Evolutionary conservation across 2,888 invertebrate species (phyloP).

Genomic region (Crocallis elinguaria): DNA sequence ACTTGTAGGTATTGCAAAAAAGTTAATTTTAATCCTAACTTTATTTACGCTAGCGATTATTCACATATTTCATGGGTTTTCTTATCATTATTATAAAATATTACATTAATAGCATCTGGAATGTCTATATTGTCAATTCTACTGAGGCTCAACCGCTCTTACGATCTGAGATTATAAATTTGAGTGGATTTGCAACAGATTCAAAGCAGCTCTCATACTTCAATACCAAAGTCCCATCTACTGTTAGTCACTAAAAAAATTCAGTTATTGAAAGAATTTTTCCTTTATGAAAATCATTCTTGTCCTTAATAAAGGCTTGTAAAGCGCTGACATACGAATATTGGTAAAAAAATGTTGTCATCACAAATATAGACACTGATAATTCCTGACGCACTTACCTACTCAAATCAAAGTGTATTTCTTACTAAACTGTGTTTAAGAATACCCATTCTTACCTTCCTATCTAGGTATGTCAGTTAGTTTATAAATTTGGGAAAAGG

Average conservation of each 20-base stretch:
- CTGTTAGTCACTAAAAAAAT: background rate
- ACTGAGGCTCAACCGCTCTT: constrained; percentile 63
- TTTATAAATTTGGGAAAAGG: too few species aligned
- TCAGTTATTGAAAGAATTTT: background rate
- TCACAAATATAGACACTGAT: too few species aligned
- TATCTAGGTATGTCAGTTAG: too few species aligned
- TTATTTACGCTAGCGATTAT: constrained; percentile 62
- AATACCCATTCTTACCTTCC: too few species aligned
- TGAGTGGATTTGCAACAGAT: constrained; percentile 57
- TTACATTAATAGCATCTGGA: constrained; percentile 66
- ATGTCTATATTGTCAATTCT: constrained; percentile 81
- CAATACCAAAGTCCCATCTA: constrained; percentile 1
- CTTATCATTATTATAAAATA: constrained; percentile 66
- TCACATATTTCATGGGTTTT: constrained; percentile 61
- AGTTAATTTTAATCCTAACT: constrained; percentile 36
- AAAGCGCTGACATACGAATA: too few species aligned
- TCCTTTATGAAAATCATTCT: background rate
- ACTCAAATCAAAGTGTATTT: too few species aligned
- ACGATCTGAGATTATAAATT: constrained; percentile 56
- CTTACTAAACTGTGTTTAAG: too few species aligned
- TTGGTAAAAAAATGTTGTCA: too few species aligned
- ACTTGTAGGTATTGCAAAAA: constrained; percentile 34
- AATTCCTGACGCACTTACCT: too few species aligned
- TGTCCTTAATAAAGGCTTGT: background rate
- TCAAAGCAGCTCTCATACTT: constrained; percentile 39